These are phyloP conservation scores for Drosophila eohydei DNA, from an alignment of 2,888 invertebrate genomes.

Conservation along the genomic window DNA sequence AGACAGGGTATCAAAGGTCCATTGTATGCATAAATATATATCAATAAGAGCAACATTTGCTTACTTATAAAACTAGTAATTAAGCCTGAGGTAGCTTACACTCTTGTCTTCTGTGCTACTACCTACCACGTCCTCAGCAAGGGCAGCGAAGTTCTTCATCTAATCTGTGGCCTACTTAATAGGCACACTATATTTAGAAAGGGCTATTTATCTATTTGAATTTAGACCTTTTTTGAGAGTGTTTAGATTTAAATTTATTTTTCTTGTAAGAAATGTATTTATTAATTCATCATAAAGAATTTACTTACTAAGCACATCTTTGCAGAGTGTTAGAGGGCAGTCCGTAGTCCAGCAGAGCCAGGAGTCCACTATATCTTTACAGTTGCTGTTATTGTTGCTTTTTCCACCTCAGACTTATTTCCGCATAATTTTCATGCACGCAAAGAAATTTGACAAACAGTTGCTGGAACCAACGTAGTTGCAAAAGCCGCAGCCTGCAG, in stretches of 20 bases:
- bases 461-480: constrained; percentile 31
- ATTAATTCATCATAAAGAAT: background rate
- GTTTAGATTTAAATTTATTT: background rate
- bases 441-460: constrained; percentile 71
- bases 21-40: background rate
- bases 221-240: background rate
- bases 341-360: background rate
- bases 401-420: constrained; percentile 36
- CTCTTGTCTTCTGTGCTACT: background rate
- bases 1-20: background rate
- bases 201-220: background rate
- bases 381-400: constrained; percentile 16
- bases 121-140: background rate
- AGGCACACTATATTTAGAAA: background rate
- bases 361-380: background rate
- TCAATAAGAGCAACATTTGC: no score
- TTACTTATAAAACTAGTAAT: no score
- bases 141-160: background rate
- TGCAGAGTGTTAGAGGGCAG: background rate
- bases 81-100: no score
- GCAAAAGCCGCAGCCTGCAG: background rate
- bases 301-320: background rate
- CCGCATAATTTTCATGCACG: constrained; percentile 57
- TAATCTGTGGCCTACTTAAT: background rate
- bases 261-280: background rate